Conservation (phyloP, 2,797 vertebrate genomes). For the Sebastiscus albofasciatus region DNA sequence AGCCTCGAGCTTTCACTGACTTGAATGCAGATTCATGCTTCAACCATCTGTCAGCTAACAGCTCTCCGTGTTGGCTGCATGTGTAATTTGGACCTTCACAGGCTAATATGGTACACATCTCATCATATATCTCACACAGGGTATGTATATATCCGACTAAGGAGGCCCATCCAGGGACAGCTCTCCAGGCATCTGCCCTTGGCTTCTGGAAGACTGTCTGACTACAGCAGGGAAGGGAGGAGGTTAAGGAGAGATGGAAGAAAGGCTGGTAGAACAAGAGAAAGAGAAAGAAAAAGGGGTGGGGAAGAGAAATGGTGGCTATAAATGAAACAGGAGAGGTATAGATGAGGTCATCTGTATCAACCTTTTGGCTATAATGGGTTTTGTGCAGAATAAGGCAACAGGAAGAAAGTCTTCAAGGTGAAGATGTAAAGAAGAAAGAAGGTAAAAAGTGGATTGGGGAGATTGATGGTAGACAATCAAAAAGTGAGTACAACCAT, state of each 20-base stretch:
- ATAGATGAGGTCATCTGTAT: neutral
- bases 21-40: constrained; percentile 65
- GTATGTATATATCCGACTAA: constrained; percentile 31
- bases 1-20: constrained; percentile 49
- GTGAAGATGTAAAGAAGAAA: neutral
- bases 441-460: neutral
- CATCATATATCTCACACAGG: constrained; percentile 43
- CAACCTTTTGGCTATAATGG: neutral
- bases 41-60: constrained; percentile 70
- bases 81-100: constrained; percentile 51
- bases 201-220: constrained; percentile 28
- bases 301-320: neutral
- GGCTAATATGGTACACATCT: constrained; percentile 34
- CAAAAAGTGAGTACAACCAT: neutral
- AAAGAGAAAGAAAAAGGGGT: neutral
- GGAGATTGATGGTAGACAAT: neutral
- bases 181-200: constrained; percentile 38
- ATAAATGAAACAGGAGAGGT: constrained; percentile 14
- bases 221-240: constrained; percentile 39
- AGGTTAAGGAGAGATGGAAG: constrained; percentile 21
- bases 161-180: constrained; percentile 19
- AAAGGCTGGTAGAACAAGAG: neutral
- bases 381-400: neutral
- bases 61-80: constrained; percentile 46
- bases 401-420: neutral